Conservation (phyloP, 2,113 vertebrate genomes). For the Clarias macrocephalus region DNA sequence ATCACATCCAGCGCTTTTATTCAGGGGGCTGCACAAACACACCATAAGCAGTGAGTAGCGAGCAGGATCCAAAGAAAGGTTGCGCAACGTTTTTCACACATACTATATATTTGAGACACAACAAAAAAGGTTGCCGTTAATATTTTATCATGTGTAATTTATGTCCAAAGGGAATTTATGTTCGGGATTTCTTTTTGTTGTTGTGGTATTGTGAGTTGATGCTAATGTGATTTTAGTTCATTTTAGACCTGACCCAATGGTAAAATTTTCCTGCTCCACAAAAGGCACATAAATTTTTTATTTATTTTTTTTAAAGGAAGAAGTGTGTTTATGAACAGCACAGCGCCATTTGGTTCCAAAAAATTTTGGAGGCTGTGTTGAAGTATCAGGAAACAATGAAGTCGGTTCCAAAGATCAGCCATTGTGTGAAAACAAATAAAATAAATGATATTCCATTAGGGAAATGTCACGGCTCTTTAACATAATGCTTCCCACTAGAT, state of each 20-base stretch:
- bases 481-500: neutral
- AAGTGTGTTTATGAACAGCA: neutral
- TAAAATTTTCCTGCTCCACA: neutral
- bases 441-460: neutral
- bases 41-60: neutral
- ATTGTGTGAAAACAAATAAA: neutral
- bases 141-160: neutral
- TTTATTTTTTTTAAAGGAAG: neutral
- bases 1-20: constrained; percentile 4
- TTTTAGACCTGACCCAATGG: neutral
- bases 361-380: neutral
- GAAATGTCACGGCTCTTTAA: neutral
- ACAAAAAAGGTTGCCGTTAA: neutral
- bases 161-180: neutral
- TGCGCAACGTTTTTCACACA: neutral
- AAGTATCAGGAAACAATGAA: neutral
- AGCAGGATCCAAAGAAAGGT: neutral
- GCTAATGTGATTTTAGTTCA: neutral
- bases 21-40: neutral
- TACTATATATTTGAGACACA: neutral
- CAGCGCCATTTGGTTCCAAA: neutral
- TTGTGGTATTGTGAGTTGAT: neutral
- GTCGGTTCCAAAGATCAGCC: neutral
- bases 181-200: neutral
- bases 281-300: neutral